Conservation (phyloP, 1,140 invertebrate genomes). For the Lithobius niger region DNA sequence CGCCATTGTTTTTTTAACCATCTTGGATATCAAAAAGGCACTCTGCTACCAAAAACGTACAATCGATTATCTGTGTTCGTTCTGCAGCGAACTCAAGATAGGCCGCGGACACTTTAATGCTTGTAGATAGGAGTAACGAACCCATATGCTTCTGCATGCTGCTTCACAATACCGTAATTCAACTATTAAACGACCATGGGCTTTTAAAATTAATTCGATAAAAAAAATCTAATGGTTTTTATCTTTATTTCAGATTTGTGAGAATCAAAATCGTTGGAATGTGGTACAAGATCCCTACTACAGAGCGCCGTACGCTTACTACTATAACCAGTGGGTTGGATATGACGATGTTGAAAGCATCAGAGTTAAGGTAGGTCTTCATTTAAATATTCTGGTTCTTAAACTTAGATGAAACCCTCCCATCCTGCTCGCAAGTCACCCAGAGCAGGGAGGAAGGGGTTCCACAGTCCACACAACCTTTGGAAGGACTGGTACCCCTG, state of each 20-base stretch:
- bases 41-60: too few relatives aligned
- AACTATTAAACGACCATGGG: background rate
- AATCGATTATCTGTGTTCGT: too few relatives aligned
- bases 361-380: conserved; percentile 7
- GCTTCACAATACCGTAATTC: background rate
- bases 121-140: background rate
- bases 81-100: too few relatives aligned
- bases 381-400: too few relatives aligned
- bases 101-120: too few relatives aligned
- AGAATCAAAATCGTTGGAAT: conserved; percentile 31
- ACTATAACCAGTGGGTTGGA: conserved; percentile 53
- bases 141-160: background rate
- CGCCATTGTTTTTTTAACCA: too few relatives aligned
- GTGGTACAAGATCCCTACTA: conserved; percentile 38
- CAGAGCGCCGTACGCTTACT: conserved; percentile 47
- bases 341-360: conserved; percentile 44
- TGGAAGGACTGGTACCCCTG: too few relatives aligned
- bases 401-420: too few relatives aligned
- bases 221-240: background rate
- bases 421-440: too few relatives aligned
- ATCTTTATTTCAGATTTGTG: conserved; percentile 12
- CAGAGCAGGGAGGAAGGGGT: too few relatives aligned
- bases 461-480: too few relatives aligned
- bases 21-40: too few relatives aligned
- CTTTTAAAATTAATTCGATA: background rate